Evolutionary conservation across 2,888 invertebrate species (phyloP), one percentile per base, ranked within the genome.

Genomic region (Steinernema carpocapsae): DNA sequence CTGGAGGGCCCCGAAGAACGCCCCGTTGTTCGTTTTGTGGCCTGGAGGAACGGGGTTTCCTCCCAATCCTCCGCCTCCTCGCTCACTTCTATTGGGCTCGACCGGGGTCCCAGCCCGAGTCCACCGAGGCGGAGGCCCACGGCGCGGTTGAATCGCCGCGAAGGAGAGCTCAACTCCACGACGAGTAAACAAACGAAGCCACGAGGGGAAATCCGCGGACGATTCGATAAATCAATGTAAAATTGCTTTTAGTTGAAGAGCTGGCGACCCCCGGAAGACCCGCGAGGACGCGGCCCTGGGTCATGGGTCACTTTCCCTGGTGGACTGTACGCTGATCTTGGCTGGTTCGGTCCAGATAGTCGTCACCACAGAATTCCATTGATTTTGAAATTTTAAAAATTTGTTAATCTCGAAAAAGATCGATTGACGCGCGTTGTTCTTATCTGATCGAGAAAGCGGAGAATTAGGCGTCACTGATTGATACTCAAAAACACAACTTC

Each of bases 201-300:
- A 26, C 56, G 56, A 56, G 56, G 56, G 10, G 56, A 56, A 48
- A 56, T 56, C 56, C 56, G 56, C 56, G 56, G 56, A 26, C 56
- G 56, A 56, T 56, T 56, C 56, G 56, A 56, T 56, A 56, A 56
- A 56, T 56, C 56, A 56, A 56, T 56, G 56, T 56, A 56, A 56
- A 56, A 56, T 56, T 56, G 56, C 56, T 56, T 56, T 56, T 26
- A 17, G 56, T 56, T 10, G 56, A 26, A 26, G 56, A 56, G 51
- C n/a, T 51, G 51, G 51, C 7, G 51, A 24, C 56, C 56, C 56
- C 56, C 26, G 56, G 56, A 26, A 56, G n/a, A 4, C 48, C n/a
- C n/a, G 48, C n/a, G 48, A 48, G 48, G 48, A 48, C n/a, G n/a
- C n/a, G n/a, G n/a, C n/a, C n/a, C n/a, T n/a, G n/a, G n/a, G n/a